Conservation (phyloP, 2,113 vertebrate genomes). For the Abramis brama region DNA sequence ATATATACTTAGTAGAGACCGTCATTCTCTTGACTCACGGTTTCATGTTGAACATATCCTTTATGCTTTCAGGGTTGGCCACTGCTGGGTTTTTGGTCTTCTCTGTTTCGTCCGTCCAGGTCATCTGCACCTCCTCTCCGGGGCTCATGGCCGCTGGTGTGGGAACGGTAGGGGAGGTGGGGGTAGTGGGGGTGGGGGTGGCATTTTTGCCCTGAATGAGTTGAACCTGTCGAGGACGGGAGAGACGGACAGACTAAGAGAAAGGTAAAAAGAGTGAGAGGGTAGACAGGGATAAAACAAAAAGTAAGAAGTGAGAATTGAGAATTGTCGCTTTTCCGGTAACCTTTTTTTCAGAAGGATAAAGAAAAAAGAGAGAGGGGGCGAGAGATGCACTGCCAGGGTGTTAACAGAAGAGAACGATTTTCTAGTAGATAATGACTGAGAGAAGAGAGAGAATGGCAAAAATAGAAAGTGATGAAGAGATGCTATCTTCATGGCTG, state of each 20-base stretch:
- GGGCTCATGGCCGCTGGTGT: conserved; percentile 76
- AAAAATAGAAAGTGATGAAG: background rate
- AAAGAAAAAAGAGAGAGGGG: conserved; percentile 42
- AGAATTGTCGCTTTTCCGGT: background rate
- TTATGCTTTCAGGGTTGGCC: conserved; percentile 81
- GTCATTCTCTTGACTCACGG: conserved; percentile 79
- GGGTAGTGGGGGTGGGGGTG: conserved; percentile 83
- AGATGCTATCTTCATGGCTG: background rate
- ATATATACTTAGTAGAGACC: background rate
- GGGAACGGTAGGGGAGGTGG: conserved; percentile 79
- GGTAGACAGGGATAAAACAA: background rate
- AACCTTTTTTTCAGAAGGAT: background rate
- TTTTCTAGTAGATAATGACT: background rate
- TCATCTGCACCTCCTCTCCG: conserved; percentile 84
- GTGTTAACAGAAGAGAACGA: background rate
- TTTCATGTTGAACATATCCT: conserved; percentile 96
- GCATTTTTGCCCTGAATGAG: conserved; percentile 87
- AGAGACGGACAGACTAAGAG: conserved; percentile 72
- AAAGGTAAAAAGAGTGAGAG: conserved; percentile 50
- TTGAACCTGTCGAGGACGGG: conserved; percentile 82
- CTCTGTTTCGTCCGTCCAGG: conserved; percentile 80
- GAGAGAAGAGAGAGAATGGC: background rate
- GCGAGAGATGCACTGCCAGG: conserved; percentile 42
- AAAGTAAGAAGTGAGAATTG: background rate
- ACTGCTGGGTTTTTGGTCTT: conserved; percentile 83